These are phyloP conservation scores for Pelusios castaneus DNA, from an alignment of 2,113 vertebrate genomes.

Conservation along the genomic window DNA sequence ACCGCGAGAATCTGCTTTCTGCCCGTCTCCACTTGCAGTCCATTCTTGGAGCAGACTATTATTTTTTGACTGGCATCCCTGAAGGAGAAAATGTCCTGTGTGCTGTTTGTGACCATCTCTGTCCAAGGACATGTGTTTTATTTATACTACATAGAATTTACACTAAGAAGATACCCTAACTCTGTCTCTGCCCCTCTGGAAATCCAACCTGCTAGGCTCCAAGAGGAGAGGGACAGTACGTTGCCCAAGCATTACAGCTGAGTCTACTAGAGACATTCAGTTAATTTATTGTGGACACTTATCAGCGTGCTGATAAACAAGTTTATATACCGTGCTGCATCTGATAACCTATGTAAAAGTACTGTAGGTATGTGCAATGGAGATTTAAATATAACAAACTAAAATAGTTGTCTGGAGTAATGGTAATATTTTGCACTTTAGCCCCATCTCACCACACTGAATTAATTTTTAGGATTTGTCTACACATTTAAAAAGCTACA, in stretches of 20 bases:
- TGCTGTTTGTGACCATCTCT: background rate
- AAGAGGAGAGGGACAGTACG: too few relatives aligned
- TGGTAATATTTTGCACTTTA: background rate
- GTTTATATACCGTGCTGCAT: background rate
- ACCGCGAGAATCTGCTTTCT: background rate
- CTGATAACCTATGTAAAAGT: background rate
- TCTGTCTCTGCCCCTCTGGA: background rate
- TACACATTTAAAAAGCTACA: background rate
- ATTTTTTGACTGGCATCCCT: background rate
- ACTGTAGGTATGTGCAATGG: background rate
- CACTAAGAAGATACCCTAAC: background rate
- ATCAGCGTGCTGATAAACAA: background rate
- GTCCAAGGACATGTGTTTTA: background rate
- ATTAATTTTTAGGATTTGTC: background rate
- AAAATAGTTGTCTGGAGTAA: background rate
- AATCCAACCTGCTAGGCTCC: background rate
- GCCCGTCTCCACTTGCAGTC: background rate
- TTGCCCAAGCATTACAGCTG: too few relatives aligned
- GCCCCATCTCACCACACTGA: background rate
- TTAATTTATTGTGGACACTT: background rate
- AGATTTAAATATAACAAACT: background rate
- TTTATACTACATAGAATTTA: background rate
- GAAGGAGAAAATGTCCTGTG: background rate
- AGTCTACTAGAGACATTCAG: background rate
- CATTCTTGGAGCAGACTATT: background rate